Evolutionary conservation across 2,888 invertebrate species (phyloP).

Genomic region (Atethmia centrago): DNA sequence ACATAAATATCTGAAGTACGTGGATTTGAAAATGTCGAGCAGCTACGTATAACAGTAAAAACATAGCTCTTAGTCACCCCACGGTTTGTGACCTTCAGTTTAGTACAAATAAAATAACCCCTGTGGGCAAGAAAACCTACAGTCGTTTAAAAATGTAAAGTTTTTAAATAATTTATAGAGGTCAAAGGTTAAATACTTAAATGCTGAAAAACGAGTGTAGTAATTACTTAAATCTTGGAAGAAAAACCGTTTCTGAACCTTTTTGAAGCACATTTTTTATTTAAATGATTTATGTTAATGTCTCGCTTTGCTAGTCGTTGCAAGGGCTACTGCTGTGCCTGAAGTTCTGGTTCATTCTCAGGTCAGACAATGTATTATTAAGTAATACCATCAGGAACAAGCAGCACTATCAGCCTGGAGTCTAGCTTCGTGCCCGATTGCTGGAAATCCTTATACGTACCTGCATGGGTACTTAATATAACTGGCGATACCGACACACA

Average conservation of each 20-base stretch:
- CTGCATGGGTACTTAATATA: not conserved
- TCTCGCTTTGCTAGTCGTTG: not conserved
- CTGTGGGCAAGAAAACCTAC: not conserved
- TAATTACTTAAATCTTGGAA: not conserved
- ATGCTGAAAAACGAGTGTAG: not conserved
- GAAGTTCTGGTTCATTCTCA: not conserved
- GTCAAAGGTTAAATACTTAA: not conserved
- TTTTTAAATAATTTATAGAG: not conserved
- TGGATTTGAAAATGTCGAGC: not conserved
- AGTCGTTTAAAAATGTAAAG: not conserved
- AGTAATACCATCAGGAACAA: not conserved
- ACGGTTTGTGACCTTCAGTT: not conserved
- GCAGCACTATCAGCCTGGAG: not conserved
- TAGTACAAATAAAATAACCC: not conserved
- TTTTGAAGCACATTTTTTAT: not conserved
- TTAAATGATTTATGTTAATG: not conserved
- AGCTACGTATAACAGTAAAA: not conserved
- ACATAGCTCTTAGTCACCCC: not conserved
- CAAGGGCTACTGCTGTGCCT: not conserved
- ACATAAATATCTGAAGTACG: conserved; percentile 15
- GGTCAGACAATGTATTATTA: not conserved
- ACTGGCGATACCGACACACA: not conserved
- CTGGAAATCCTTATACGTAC: not conserved
- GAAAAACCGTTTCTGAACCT: not conserved
- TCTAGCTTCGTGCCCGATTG: not conserved